Base-by-base conservation (phyloP, 1,140 invertebrate genomes). In the Zaprionus capensis region DNA sequence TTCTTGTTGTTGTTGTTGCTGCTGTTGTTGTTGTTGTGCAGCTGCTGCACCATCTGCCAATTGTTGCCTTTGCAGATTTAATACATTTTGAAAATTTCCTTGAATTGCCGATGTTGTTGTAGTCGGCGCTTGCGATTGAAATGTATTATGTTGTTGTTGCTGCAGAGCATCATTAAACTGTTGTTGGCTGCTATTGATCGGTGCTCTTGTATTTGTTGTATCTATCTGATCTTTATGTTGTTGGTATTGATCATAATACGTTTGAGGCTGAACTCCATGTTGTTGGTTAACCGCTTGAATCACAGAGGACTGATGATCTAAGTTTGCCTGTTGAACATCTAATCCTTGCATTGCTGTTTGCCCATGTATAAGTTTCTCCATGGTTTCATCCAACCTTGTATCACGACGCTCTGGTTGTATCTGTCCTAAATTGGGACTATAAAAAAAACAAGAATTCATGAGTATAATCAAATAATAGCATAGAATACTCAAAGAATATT, bases 11-110 rank as follows among this genome's bases (percentile, higher is more conserved):
- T 51, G 55, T 20, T 63, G 63, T 51, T 77, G 70, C 9, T 51
- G 55, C 46, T 70, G 58, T 17, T 69, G 44, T 20, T 70, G 63
- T 38, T 20, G 26, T 20, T 46, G 53, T 5, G 78, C 62, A n/a
- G 63, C 59, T 78, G 94, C 94, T 2, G 93, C 94, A 9, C 71
- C 67, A 71, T 93, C 94, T 2, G 94, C 94, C 7, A 75, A 66
- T 49, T 84, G 76, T 31, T 84, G 78, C 58, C 68, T 80, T 71
- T 83, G 79, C 26, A 78, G 41, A 49, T 69, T 73, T 20, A 79
- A 75, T 24, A 86, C 63, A 79, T 88, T 86, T 76, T 80, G 82
- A 20, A 78, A 76, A 55, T 81, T 85, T 20, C 76, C 76, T 59
- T 80, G 81, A 38, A 84, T 79, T 41, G 74, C 57, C n/a, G 69